phyloP scores from a whole-genome alignment of 2,797 vertebrate species.

The Basileuterus tristriatus region DNA sequence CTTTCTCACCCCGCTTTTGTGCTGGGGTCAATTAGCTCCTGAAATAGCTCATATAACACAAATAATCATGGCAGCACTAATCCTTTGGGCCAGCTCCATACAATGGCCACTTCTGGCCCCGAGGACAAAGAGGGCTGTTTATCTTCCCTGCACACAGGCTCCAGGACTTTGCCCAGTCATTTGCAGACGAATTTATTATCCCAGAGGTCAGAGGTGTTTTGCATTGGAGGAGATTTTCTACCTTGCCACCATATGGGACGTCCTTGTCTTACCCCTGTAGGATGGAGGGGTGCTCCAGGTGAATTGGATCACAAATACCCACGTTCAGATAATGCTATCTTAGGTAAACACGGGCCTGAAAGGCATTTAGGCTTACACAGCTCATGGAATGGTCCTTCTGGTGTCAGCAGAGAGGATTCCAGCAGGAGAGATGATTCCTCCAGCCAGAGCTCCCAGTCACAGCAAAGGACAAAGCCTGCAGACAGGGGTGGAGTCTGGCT shows the following conservation, averaged over 20 bases:
- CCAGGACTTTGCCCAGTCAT: slow-evolving; percentile 47
- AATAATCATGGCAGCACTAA: slow-evolving; percentile 56
- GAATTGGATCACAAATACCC: slow-evolving; percentile 26
- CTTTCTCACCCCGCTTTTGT: slow-evolving; percentile 68
- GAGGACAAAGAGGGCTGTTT: slow-evolving; percentile 62
- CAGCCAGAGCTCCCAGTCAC: background rate
- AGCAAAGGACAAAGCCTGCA: background rate
- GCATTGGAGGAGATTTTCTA: slow-evolving; percentile 47
- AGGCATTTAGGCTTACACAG: background rate
- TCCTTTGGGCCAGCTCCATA: slow-evolving; percentile 54
- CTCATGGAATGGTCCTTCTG: background rate
- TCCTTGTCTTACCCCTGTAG: slow-evolving; percentile 19
- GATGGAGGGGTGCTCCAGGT: background rate
- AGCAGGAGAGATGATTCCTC: background rate
- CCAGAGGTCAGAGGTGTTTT: slow-evolving; percentile 38
- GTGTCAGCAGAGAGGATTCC: background rate
- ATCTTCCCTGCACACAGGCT: slow-evolving; percentile 45
- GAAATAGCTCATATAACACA: slow-evolving; percentile 71
- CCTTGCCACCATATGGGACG: slow-evolving; percentile 28
- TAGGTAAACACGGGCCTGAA: background rate
- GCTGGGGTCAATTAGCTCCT: slow-evolving; percentile 63
- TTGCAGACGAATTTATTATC: slow-evolving; percentile 59
- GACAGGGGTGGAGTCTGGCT: background rate
- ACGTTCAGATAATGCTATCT: background rate
- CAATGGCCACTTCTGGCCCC: slow-evolving; percentile 56